These are phyloP conservation scores for Aporophyla nigra DNA, from an alignment of 2,888 invertebrate species.

Conservation along the genomic window DNA sequence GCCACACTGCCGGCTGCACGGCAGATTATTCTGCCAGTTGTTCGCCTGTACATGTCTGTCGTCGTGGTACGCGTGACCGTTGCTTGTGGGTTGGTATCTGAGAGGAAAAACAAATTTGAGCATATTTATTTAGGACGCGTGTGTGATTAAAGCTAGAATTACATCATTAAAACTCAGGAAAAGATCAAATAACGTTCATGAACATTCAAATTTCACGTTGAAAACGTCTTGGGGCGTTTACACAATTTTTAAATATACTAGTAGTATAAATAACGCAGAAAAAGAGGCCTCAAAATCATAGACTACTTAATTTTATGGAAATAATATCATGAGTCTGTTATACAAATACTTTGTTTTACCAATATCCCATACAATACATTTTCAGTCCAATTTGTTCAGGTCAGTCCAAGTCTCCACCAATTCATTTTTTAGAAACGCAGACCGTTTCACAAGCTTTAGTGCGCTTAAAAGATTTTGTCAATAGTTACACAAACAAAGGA, in stretches of 20 bases:
- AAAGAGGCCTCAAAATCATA: neutral
- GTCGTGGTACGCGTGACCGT: conserved; percentile 69
- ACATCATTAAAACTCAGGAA: neutral
- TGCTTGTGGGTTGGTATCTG: conserved; percentile 74
- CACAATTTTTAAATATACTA: neutral
- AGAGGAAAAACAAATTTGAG: neutral
- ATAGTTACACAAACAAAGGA: conserved; percentile 24
- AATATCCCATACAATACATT: neutral
- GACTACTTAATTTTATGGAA: neutral
- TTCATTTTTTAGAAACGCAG: no score
- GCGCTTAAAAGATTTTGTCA: neutral
- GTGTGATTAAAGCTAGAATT: neutral
- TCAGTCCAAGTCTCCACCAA: no score
- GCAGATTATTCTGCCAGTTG: conserved; percentile 80
- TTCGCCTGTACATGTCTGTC: conserved; percentile 76
- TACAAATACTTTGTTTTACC: neutral
- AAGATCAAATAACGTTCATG: neutral
- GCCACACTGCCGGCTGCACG: conserved; percentile 85
- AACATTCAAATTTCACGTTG: neutral
- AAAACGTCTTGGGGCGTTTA: neutral
- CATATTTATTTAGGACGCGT: neutral
- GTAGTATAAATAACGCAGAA: neutral
- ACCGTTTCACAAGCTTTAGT: neutral
- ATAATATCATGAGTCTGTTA: neutral
- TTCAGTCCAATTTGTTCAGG: no score